Conservation (phyloP, 2,797 vertebrate species). For the Cygnus olor region DNA sequence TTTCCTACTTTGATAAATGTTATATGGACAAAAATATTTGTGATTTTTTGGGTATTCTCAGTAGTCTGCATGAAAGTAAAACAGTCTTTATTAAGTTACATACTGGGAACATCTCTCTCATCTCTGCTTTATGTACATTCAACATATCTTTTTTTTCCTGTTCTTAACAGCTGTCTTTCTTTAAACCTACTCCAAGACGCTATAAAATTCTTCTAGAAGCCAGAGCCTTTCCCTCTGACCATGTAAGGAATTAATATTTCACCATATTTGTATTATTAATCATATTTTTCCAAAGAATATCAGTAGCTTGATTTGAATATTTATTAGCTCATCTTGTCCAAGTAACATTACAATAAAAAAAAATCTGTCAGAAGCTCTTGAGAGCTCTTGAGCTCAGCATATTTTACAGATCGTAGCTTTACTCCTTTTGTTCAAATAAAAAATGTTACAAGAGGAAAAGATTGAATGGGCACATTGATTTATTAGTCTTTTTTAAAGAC, state of each 20-base stretch:
- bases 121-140: conserved; percentile 20
- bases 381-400: conserved; percentile 73
- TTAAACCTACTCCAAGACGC: conserved; percentile 87
- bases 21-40: background rate
- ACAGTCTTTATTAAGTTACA: conserved; percentile 20
- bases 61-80: conserved; percentile 9
- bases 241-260: conserved; percentile 85
- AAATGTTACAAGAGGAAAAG: conserved; percentile 65
- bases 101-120: background rate
- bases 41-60: conserved; percentile 27
- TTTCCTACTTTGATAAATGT: background rate
- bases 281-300: conserved; percentile 53
- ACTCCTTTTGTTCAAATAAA: conserved; percentile 76
- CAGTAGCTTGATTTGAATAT: conserved; percentile 69
- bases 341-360: conserved; percentile 71
- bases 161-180: conserved; percentile 90
- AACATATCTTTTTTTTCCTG: background rate
- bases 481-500: conserved; percentile 76
- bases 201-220: conserved; percentile 93
- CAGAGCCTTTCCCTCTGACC: conserved; percentile 95
- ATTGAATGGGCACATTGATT: conserved; percentile 76
- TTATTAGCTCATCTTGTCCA: conserved; percentile 71
- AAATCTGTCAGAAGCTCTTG: conserved; percentile 73
- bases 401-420: conserved; percentile 71
- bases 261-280: conserved; percentile 74